phyloP scores from a whole-genome alignment of 2,888 invertebrate genomes.

The Megastigmus dorsalis region DNA sequence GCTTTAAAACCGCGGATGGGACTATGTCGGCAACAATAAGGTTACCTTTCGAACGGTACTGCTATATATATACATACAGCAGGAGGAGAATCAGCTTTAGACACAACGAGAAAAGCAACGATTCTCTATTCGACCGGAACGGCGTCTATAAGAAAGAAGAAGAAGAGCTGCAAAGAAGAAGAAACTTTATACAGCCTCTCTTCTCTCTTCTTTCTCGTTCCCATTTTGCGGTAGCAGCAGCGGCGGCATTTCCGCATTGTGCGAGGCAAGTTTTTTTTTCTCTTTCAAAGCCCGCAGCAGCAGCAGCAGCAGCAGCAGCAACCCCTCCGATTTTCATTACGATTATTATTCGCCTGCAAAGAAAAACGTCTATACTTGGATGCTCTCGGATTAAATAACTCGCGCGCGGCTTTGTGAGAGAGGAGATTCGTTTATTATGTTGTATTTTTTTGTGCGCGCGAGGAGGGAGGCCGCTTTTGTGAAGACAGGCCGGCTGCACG shows the following conservation, averaged over 20 bases:
- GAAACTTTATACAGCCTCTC: not conserved
- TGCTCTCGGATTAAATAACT: not conserved
- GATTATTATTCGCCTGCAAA: not conserved
- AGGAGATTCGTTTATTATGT: too few species aligned
- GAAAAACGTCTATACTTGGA: conserved; percentile 2
- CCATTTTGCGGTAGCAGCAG: not conserved
- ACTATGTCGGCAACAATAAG: too few species aligned
- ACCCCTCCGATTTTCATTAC: not conserved
- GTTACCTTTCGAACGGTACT: too few species aligned
- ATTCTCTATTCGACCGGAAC: conserved; percentile 7
- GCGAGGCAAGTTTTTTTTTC: not conserved
- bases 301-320: not conserved
- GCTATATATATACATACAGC: too few species aligned
- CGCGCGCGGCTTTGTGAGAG: not conserved
- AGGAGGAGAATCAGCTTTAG: too few species aligned
- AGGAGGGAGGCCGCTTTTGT: too few species aligned
- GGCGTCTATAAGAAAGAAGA: not conserved
- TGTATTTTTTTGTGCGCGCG: too few species aligned
- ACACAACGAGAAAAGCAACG: too few species aligned
- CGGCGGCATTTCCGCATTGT: conserved; percentile 37
- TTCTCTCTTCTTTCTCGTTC: too few species aligned
- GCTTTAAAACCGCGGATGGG: too few species aligned
- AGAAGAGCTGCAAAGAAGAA: not conserved
- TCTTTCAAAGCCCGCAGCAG: not conserved
- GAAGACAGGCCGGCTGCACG: too few species aligned